Conservation (phyloP, 2,888 invertebrate species). For the Megamerina dolium region DNA sequence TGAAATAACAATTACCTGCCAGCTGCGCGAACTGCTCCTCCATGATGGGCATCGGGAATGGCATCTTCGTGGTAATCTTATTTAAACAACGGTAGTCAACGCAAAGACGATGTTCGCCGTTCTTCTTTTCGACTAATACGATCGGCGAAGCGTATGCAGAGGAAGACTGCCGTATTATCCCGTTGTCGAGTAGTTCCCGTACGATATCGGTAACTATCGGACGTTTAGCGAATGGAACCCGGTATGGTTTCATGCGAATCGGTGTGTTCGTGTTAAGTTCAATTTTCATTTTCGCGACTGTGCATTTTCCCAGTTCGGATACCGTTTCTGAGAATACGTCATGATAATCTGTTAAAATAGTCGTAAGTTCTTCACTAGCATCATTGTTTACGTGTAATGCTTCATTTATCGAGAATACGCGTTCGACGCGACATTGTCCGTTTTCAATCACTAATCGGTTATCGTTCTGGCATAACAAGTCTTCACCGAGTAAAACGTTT, state of each 20-base stretch:
- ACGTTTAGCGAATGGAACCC: constrained; percentile 19
- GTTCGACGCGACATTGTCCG: no score
- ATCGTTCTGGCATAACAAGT: no score
- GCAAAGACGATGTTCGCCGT: constrained; percentile 19
- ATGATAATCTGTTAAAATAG: constrained; percentile 4
- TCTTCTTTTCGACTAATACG: constrained; percentile 21
- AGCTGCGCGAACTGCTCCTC: constrained; percentile 20
- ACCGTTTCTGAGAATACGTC: constrained; percentile 8
- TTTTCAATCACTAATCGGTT: no score
- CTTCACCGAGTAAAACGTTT: no score
- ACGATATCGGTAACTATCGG: constrained; percentile 12
- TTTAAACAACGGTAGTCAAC: constrained; percentile 19
- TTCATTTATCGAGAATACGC: no score
- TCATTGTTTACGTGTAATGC: no score
- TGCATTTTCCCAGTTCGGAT: constrained; percentile 14
- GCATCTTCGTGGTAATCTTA: constrained; percentile 14
- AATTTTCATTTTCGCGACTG: constrained; percentile 16
- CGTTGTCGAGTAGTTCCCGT: constrained; percentile 9
- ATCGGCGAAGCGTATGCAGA: constrained; percentile 19
- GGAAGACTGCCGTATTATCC: constrained; percentile 17
- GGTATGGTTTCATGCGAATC: constrained; percentile 16
- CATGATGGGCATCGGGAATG: constrained; percentile 20
- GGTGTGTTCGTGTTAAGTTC: constrained; percentile 5
- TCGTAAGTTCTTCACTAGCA: constrained; percentile 4
- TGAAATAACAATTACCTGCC: constrained; percentile 12